A percentile compares a stretch with the other conserved stretches of the same genome.
Evolutionary conservation across 2,797 vertebrate species (phyloP).

Genomic region (Onychomys torridus): DNA sequence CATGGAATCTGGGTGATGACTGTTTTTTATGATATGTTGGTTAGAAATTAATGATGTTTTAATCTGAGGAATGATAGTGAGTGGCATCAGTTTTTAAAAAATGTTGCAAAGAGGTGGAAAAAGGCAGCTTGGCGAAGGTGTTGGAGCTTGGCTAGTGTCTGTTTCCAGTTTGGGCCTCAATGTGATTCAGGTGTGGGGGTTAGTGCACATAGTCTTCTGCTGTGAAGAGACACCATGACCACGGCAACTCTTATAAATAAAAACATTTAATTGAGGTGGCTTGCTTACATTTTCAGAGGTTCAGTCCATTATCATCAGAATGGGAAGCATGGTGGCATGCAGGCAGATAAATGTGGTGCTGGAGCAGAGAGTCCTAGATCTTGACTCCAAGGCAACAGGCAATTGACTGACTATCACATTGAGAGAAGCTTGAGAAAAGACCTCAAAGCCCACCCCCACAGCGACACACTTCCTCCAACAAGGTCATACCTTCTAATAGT

Average conservation of each 20-base stretch:
- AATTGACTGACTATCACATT: neutral
- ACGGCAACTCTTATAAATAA: neutral
- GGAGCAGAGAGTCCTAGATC: neutral
- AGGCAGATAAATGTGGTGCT: neutral
- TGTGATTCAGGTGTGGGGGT: neutral
- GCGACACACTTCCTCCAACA: neutral
- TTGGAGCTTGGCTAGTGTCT: neutral
- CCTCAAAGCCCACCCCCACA: neutral
- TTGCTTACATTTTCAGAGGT: neutral
- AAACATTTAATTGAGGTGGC: neutral
- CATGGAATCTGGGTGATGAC: neutral
- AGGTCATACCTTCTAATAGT: neutral
- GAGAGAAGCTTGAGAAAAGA: neutral
- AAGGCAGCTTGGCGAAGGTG: neutral
- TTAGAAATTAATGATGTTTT: slow-evolving; percentile 65
- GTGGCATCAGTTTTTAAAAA: neutral
- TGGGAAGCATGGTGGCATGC: neutral
- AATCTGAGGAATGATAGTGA: neutral
- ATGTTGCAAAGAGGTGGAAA: neutral
- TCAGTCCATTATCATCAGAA: neutral
- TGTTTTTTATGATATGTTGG: neutral
- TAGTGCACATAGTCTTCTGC: neutral
- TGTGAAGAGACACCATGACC: neutral
- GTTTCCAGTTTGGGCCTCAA: neutral
- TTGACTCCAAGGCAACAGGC: neutral